These are phyloP conservation scores for Balanococcus diminutus DNA, from an alignment of 2,888 invertebrate genomes.

Conservation along the genomic window DNA sequence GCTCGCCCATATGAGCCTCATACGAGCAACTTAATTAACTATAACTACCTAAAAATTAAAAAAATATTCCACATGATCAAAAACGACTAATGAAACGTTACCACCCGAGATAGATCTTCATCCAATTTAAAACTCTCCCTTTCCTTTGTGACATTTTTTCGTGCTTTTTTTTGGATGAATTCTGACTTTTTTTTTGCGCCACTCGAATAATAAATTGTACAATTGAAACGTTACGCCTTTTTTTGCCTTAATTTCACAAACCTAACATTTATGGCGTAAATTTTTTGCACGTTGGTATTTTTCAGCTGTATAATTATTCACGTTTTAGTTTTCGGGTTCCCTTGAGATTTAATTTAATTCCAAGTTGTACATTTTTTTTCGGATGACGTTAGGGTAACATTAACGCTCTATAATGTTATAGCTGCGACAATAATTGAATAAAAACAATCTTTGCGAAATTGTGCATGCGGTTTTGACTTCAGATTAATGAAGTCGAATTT, in stretches of 20 bases:
- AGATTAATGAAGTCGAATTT: constrained; percentile 20
- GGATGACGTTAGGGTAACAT: neutral
- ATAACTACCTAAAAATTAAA: too few relatives aligned
- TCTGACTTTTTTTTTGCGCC: neutral
- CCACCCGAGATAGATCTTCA: neutral
- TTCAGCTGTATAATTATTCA: constrained; percentile 33
- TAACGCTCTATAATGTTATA: neutral
- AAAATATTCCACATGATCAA: neutral
- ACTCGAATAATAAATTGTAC: constrained; percentile 5
- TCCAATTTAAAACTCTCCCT: neutral
- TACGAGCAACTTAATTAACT: too few relatives aligned
- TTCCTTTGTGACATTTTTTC: neutral
- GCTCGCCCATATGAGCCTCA: too few relatives aligned
- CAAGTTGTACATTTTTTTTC: constrained; percentile 1
- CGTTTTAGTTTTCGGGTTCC: neutral
- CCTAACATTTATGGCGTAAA: constrained; percentile 7
- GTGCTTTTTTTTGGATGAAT: neutral
- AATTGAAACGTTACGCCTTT: constrained; percentile 13
- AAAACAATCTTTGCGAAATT: constrained; percentile 10
- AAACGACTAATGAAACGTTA: neutral
- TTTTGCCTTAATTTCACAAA: neutral
- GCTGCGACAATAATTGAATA: constrained; percentile 17
- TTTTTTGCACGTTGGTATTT: constrained; percentile 31
- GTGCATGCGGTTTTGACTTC: neutral
- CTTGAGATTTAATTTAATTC: constrained; percentile 31